Evolutionary conservation across 2,113 vertebrate species (phyloP).

Genomic region (Alethe castanea): DNA sequence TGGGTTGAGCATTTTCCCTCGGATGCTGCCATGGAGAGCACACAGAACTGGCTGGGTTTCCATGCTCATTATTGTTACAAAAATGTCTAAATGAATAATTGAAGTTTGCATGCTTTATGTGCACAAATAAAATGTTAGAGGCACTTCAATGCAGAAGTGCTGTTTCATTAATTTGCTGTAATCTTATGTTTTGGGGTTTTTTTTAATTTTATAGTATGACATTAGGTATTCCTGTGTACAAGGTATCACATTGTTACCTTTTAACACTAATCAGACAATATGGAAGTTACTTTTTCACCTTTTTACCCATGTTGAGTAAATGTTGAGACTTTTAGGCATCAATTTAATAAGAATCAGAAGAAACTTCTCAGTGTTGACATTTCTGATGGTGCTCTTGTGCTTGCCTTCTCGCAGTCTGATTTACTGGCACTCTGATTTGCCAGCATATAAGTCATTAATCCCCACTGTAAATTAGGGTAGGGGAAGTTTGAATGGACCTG

Average conservation of each 20-base stretch:
- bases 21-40: neutral
- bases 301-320: neutral
- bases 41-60: neutral
- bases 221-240: neutral
- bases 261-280: neutral
- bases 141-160: neutral
- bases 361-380: neutral
- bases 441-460: neutral
- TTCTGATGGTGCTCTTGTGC: neutral
- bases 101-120: neutral
- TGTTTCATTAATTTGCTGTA: neutral
- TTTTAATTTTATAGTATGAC: neutral
- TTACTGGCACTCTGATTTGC: neutral
- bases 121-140: neutral
- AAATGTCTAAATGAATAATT: neutral
- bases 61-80: neutral
- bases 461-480: neutral
- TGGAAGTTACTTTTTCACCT: neutral
- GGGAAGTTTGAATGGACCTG: neutral
- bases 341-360: neutral
- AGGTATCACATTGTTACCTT: neutral
- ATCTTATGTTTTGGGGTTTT: accelerated
- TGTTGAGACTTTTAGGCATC: neutral
- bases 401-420: neutral
- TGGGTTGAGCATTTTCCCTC: neutral